Base-by-base conservation (phyloP, 2,888 invertebrate species). In the Hoplodrina ambigua region DNA sequence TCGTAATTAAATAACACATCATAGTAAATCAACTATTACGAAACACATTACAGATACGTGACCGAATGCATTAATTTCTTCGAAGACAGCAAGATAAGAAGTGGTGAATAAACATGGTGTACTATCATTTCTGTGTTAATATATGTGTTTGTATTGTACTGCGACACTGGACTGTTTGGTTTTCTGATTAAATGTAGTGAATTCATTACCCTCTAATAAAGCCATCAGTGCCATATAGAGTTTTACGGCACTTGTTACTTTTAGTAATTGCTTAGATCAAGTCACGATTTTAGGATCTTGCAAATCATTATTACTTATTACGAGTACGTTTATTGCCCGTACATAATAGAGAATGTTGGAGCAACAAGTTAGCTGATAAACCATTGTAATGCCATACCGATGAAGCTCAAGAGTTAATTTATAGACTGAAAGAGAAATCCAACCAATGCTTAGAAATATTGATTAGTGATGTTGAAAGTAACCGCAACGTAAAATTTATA, bases 61-160 rank as follows among this genome's bases (percentile, higher is more conserved):
- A 70, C 64, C 64, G 68, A 83, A 82, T 79, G 83, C 83, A 85
- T 85, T 75, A 73, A 82, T 86, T 89, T 89, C 89, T 89, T 86
- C 75, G 86, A 87, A 90, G 86, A 85, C 66, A 53, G 46, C 20
- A 82, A 85, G 86, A 90, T 86, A 86, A 67, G 41, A 41, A 41
- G 72, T 71, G 63, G 59, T 81, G 71, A 84, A 88, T 89, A 88
- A 88, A 90, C 85, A 89, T 79, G 63, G 46, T 58, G 60, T 82
- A 84, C 79, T 85, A 85, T 86, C 82, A 84, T 72, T 78, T 79
- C 69, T 82, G 86, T 88, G 13, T 25, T n/a, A n/a, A 49, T 88
- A 84, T 83, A 63, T 81, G 75, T 82, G 81, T 90, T 56, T 54
- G 19, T 67, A 54, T 88, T 86, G 85, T 83, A 82, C 69, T 80